phyloP scores from a whole-genome alignment of 1,140 invertebrate species.

The Diorhabda elongata region DNA sequence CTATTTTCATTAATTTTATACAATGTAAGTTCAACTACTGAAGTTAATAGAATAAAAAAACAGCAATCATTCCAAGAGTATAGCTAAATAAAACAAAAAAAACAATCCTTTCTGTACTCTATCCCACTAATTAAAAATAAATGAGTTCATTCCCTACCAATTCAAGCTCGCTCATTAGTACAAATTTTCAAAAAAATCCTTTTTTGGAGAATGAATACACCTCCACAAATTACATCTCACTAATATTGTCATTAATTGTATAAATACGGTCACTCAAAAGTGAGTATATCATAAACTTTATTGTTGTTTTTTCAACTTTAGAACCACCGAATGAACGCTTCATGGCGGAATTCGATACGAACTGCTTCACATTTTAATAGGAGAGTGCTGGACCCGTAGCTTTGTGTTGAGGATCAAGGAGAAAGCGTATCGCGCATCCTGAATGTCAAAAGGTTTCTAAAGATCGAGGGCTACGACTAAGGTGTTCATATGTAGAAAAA shows the following conservation, averaged over 20 bases:
- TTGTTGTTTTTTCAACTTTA: not conserved
- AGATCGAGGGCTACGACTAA: not conserved
- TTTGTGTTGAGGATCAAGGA: not conserved
- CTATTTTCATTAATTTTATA: too few relatives aligned
- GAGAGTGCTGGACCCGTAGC: conserved; percentile 1
- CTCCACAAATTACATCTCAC: conserved; percentile 5
- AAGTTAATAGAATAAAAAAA: too few relatives aligned
- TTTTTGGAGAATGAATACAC: not conserved
- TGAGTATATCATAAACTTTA: not conserved
- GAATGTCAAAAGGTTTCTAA: not conserved
- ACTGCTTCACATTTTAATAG: not conserved
- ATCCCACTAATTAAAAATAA: not conserved
- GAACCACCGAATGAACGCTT: not conserved
- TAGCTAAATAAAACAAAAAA: not conserved
- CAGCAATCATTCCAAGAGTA: too few relatives aligned
- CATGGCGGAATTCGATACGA: not conserved
- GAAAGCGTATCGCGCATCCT: conserved; percentile 1
- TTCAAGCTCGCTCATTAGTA: conserved; percentile 2
- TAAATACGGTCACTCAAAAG: not conserved
- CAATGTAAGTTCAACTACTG: too few relatives aligned
- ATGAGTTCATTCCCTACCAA: not conserved
- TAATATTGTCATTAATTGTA: not conserved
- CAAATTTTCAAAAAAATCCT: not conserved
- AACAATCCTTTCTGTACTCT: not conserved
- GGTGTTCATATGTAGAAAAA: too few relatives aligned